Percentiles rank a stretch among this genome's conserved stretches.
phyloP scores from a whole-genome alignment of 2,797 vertebrate species.

The Helicolenus hilgendorfi region DNA sequence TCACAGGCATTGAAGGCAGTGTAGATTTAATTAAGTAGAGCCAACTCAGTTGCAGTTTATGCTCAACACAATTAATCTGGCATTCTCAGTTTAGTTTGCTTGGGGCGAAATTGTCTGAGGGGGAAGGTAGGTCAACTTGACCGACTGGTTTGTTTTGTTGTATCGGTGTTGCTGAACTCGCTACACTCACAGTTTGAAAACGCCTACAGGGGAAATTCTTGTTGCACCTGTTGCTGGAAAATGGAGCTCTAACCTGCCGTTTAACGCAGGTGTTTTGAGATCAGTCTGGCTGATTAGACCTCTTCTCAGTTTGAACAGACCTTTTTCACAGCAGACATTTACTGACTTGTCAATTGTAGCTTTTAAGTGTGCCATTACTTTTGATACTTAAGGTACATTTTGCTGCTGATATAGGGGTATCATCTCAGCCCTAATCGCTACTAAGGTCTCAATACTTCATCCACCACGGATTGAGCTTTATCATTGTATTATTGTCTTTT shows the following conservation, averaged over 20 bases:
- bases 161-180: neutral
- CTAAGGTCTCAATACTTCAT: neutral
- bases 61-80: conserved; percentile 40
- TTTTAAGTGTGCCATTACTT: neutral
- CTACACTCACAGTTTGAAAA: neutral
- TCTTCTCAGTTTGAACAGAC: neutral
- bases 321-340: neutral
- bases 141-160: neutral
- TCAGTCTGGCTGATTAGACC: neutral
- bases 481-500: neutral
- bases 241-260: neutral
- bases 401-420: neutral
- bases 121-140: neutral
- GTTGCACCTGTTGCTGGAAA: conserved; percentile 8
- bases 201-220: neutral
- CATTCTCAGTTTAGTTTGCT: conserved; percentile 13
- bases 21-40: conserved; percentile 38
- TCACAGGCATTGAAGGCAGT: conserved; percentile 20
- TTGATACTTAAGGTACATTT: neutral
- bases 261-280: neutral
- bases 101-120: conserved; percentile 38
- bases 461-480: neutral
- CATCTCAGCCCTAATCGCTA: neutral
- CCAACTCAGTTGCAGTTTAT: conserved; percentile 33
- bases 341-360: neutral